These are phyloP conservation scores for Pedetes capensis DNA, from an alignment of 2,113 vertebrate species.

Conservation along the genomic window DNA sequence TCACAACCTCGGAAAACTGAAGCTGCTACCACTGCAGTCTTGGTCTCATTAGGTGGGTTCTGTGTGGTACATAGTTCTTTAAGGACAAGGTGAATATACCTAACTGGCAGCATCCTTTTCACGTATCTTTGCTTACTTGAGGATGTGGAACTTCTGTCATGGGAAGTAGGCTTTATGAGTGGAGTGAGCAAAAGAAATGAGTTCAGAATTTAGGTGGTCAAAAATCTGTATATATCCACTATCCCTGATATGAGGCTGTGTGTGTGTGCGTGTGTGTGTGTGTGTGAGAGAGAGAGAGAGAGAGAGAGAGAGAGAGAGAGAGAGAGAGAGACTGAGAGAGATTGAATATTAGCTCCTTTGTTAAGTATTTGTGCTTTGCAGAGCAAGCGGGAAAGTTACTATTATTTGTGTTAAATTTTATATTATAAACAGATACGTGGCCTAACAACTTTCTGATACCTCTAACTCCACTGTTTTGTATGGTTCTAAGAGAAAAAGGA, in stretches of 20 bases:
- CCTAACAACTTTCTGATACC: no score
- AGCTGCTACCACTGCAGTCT: not conserved
- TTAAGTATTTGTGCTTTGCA: not conserved
- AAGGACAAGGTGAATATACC: not conserved
- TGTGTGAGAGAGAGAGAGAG: not conserved
- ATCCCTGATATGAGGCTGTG: no score
- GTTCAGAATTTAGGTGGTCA: no score
- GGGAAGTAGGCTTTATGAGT: not conserved
- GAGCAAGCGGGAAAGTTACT: not conserved
- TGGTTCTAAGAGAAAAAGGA: not conserved
- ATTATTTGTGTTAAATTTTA: not conserved
- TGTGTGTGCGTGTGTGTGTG: no score
- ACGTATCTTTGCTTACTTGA: not conserved
- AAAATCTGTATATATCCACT: no score
- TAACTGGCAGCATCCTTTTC: not conserved
- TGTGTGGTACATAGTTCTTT: not conserved
- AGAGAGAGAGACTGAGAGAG: no score
- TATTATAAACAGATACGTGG: no score
- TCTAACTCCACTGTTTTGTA: not conserved
- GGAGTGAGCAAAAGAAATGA: not conserved
- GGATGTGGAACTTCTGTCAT: not conserved
- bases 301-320: no score
- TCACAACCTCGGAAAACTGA: not conserved
- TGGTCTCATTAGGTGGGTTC: not conserved
- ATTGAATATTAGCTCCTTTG: not conserved